Base-by-base conservation (phyloP, 2,113 vertebrate species). In the Ageneiosus marmoratus region DNA sequence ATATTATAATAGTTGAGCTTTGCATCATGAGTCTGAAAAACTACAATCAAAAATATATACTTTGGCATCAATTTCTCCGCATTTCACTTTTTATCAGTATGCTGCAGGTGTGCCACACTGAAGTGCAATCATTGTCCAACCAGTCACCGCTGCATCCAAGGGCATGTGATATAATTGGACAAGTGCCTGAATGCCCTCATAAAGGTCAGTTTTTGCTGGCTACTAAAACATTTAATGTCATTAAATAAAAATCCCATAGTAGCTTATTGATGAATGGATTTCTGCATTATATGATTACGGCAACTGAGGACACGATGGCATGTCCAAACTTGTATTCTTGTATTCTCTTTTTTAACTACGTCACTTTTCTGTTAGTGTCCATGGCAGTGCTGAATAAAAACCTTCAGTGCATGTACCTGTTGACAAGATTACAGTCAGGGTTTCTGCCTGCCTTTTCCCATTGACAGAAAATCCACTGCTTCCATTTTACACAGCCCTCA, bases 401-500 rank as follows among this genome's bases (percentile, higher is more conserved):
- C 4, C 3, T 55, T 75, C 50, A 34, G 16, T 15, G 44, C 41
- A 27, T 7, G 24, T 18, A 34, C 73, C 50, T 11, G 41, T 22
- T 51, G 56, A 73, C 77, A 50, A 8, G n/a, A 65, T 79, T 27
- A 79, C 77, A 50, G 32, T 60, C 56, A 62, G 56, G 15, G 76
- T 18, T 29, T 74, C 3, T 29, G 9, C 34, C 50, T 32, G 72
- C 41, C 10, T 63, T 50, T 63, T 76, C 20, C 34, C 27, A 51
- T 76, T 74, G 73, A 76, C 48, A 63, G 70, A 44, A 82, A 62
- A 82, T 18, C n/a, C 37, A 51, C 51, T 20, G 48, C 34, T 76
- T 76, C 55, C 27, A 27, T 50, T 82, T 48, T 63, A 37, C 22
- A 75, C 22, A 37, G 15, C 11, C 56, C 56, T 58, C 72, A 37